Evolutionary conservation across 2,113 vertebrate genomes (phyloP), one percentile per base, ranked within the genome.

Genomic region (Zosterops japonicus): DNA sequence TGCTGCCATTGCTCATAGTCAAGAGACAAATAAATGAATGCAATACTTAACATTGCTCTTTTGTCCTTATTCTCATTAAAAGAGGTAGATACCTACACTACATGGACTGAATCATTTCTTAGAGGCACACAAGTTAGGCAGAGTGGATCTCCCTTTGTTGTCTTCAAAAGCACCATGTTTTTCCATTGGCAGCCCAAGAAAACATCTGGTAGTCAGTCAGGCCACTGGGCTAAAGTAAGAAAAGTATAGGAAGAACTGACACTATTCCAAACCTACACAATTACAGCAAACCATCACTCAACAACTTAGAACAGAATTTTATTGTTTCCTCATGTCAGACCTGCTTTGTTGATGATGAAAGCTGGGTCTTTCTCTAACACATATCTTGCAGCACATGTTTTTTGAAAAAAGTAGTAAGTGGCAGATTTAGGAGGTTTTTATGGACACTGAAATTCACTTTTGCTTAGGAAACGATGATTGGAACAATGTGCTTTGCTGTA

Each of bases 371-470:
- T n/a, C 83, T 75, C 69, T 35, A 16, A 35, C 44, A 89, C 0
- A 0, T 41, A 71, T n/a, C 57, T 85, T 80, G 27, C 23, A 91
- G 59, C 13, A 33, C 1, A 1, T 1, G 0, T 24, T n/a, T 90
- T 87, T 79, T 63, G 6, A 59, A 65, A 86, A 77, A 88, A 23
- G 44, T 31, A 11, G 0, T 61, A 83, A 78, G 3, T 27, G 36
- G 42, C 8, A 91, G 46, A 88, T 80, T 80, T 59, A 41, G 64
- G 56, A 80, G 33, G 29, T 8, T 46, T 79, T 87, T 93, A 19
- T n/a, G 36, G 41, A 70, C 5, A 59, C 12, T 44, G 55, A 85
- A 94, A 85, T 61, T 79, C 44, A 75, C 23, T 42, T 76, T 75
- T 35, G n/a, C 35, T 72, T 36, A 41, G 41, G 42, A 86, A 92